phyloP scores from a whole-genome alignment of 1,140 invertebrate genomes.

The Lucilia cuprina region DNA sequence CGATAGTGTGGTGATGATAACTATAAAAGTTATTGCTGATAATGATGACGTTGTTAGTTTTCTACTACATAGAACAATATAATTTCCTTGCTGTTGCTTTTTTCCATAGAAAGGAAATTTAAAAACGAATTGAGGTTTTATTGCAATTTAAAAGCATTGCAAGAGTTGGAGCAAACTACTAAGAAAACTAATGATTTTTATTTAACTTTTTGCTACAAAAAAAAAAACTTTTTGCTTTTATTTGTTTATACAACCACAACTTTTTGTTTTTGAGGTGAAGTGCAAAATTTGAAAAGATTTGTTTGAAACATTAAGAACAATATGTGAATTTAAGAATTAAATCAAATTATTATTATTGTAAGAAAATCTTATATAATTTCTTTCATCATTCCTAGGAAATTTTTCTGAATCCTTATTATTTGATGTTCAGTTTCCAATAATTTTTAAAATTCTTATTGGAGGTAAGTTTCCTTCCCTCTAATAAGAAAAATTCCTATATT shows the following conservation, averaged over 20 bases:
- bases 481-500: too few species aligned
- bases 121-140: neutral
- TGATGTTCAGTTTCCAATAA: neutral
- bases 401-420: neutral
- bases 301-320: too few species aligned
- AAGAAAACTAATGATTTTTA: neutral
- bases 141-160: neutral
- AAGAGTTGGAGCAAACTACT: too few species aligned
- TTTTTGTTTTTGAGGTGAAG: too few species aligned
- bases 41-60: neutral
- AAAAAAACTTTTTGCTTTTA: neutral
- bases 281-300: too few species aligned
- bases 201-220: neutral
- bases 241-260: neutral
- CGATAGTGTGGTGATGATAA: neutral
- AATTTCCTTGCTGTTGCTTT: neutral
- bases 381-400: neutral
- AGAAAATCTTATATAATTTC: too few species aligned
- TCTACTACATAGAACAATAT: neutral
- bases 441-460: neutral
- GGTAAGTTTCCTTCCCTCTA: neutral
- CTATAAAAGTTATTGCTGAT: neutral
- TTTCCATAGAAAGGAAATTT: neutral
- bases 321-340: too few species aligned
- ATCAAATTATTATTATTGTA: too few species aligned